These are phyloP conservation scores for Actenoides hombroni DNA, from an alignment of 2,113 vertebrate genomes.

Conservation along the genomic window DNA sequence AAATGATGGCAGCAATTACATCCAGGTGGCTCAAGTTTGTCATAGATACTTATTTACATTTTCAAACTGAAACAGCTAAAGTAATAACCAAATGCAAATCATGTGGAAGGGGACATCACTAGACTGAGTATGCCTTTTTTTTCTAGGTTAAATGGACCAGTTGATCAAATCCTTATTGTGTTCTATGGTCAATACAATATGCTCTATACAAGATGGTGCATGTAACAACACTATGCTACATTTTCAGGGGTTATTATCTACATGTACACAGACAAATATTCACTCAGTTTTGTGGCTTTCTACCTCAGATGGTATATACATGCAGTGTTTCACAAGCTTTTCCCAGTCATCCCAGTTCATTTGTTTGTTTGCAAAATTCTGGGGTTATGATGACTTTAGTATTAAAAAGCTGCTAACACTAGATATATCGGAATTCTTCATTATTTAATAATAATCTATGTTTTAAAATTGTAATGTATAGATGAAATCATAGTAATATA, in stretches of 20 bases:
- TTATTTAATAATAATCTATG: background rate
- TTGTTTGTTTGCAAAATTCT: background rate
- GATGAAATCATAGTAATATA: background rate
- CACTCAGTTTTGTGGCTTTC: background rate
- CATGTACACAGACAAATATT: background rate
- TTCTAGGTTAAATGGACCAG: background rate
- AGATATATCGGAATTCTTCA: background rate
- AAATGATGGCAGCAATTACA: background rate
- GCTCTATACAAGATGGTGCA: background rate
- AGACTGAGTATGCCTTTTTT: background rate
- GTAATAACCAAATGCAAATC: background rate
- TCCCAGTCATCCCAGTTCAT: background rate
- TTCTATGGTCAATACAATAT: background rate
- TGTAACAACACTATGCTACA: background rate
- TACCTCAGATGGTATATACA: background rate
- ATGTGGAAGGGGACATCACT: background rate
- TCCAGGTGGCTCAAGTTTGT: background rate
- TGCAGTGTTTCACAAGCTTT: background rate
- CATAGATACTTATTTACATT: background rate
- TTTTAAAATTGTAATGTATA: background rate
- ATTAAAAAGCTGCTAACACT: background rate
- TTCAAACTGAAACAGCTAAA: background rate
- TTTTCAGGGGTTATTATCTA: background rate
- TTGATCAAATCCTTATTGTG: background rate
- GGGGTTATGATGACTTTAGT: background rate